Evolutionary conservation across 2,113 vertebrate genomes (phyloP).

Genomic region (Takifugu bimaculatus): DNA sequence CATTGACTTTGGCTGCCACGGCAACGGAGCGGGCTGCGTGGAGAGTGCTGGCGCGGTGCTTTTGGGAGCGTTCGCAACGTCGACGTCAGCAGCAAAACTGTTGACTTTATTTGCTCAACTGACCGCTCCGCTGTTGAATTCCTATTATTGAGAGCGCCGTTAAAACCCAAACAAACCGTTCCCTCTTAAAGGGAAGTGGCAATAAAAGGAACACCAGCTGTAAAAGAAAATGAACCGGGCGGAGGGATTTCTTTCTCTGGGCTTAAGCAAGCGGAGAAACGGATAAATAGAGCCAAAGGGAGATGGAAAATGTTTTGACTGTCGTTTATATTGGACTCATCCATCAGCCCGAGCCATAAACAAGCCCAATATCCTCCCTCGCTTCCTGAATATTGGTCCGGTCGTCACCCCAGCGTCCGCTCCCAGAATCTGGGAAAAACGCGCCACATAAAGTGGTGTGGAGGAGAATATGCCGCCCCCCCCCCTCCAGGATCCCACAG

Average conservation of each 20-base stretch:
- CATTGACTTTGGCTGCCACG: too few relatives aligned
- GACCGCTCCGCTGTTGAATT: slow-evolving; percentile 1
- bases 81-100: not conserved
- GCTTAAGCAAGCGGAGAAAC: not conserved
- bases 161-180: too few relatives aligned
- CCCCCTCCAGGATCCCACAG: slow-evolving; percentile 5
- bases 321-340: slow-evolving; percentile 34
- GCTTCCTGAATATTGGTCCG: slow-evolving; percentile 20
- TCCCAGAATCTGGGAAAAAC: slow-evolving; percentile 5
- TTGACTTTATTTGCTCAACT: not conserved
- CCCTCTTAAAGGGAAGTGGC: not conserved
- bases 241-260: slow-evolving; percentile 5
- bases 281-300: slow-evolving; percentile 25
- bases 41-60: too few relatives aligned
- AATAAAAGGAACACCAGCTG: slow-evolving; percentile 12
- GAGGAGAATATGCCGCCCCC: slow-evolving; percentile 17
- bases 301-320: slow-evolving; percentile 16
- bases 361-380: slow-evolving; percentile 23
- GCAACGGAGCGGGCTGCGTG: not conserved
- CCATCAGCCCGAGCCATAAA: slow-evolving; percentile 37
- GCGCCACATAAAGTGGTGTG: slow-evolving; percentile 5
- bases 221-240: not conserved
- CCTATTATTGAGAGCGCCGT: not conserved
- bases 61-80: too few relatives aligned
- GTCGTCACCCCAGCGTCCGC: slow-evolving; percentile 23